Percentiles rank a stretch among this genome's conserved stretches.
Evolutionary conservation across 2,888 invertebrate genomes (phyloP).

Genomic region (Patella ulyssiponensis): DNA sequence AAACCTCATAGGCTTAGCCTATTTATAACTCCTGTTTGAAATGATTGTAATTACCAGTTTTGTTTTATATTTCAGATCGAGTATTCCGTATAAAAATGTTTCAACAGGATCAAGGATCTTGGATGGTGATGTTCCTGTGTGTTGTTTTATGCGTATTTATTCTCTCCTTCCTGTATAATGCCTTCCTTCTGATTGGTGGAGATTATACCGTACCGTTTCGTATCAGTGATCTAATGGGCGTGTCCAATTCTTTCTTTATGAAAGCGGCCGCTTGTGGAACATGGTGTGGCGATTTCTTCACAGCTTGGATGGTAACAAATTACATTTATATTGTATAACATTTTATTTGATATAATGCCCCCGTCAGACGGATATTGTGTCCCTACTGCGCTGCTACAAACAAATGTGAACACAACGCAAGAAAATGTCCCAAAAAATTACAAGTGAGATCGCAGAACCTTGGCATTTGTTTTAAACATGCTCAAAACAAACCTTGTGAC

Average conservation of each 20-base stretch:
- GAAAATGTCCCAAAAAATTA: too few relatives aligned
- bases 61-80: slow-evolving; percentile 59
- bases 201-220: slow-evolving; percentile 69
- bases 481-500: too few relatives aligned
- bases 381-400: too few relatives aligned
- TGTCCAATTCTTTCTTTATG: slow-evolving; percentile 74
- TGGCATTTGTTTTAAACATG: too few relatives aligned
- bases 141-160: slow-evolving; percentile 73
- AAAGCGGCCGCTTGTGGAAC: slow-evolving; percentile 75
- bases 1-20: too few relatives aligned
- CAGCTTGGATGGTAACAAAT: slow-evolving; percentile 73
- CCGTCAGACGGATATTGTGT: too few relatives aligned
- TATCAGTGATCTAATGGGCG: slow-evolving; percentile 73
- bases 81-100: slow-evolving; percentile 74
- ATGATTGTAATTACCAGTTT: neutral
- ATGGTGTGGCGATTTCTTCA: slow-evolving; percentile 75
- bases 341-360: too few relatives aligned
- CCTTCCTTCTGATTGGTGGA: slow-evolving; percentile 69
- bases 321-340: neutral
- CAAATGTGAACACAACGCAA: too few relatives aligned
- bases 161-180: slow-evolving; percentile 74
- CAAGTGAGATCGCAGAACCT: too few relatives aligned
- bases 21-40: too few relatives aligned
- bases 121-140: slow-evolving; percentile 75
- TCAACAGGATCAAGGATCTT: slow-evolving; percentile 74